Base-by-base conservation (phyloP, 2,113 vertebrate species). In the Pavo muticus region DNA sequence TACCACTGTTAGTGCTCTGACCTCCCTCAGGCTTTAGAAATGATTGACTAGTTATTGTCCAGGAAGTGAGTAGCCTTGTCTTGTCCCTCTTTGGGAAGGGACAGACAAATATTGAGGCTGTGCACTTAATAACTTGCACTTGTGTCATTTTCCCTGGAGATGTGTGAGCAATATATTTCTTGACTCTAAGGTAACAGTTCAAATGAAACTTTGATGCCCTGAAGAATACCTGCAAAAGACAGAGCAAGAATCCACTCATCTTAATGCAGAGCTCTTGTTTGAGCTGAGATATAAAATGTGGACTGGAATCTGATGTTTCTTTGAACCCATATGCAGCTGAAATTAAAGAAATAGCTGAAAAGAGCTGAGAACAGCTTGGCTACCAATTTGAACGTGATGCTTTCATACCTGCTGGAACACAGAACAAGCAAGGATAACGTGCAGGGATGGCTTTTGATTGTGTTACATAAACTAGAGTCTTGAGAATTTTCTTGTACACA, bases 111-210 rank as follows among this genome's bases (percentile, higher is more conserved):
- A 93, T 64, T 61, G 85, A 93, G 76, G 61, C 94, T 69, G 73
- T 94, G 91, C 95, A 94, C 93, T 95, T 93, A 95, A 95, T 96
- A 95, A 95, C 72, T 87, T 95, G 45, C 52, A 65, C 85, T 92
- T 87, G 77, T 91, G 76, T 67, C 73, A 35, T 65, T 73, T 69
- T 82, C 90, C 92, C 92, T 45, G 71, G 93, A 81, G 91, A 79
- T 84, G 80, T 77, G 32, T 75, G 14, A 87, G 83, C 88, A 96
- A 95, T 96, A 92, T 92, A 79, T 93, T 95, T 95, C 67, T 82
- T 95, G 83, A 92, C 86, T 88, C n/a, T 6, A 18, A 95, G 90
- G 63, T 81, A 93, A 52, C 4, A 8, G 57, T 78, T 95, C 84
- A 94, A 91, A 94, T 93, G 73, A 93, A 95, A 95, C 73, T 94